Evolutionary conservation across 2,113 vertebrate species (phyloP).

Genomic region (Riparia riparia): DNA sequence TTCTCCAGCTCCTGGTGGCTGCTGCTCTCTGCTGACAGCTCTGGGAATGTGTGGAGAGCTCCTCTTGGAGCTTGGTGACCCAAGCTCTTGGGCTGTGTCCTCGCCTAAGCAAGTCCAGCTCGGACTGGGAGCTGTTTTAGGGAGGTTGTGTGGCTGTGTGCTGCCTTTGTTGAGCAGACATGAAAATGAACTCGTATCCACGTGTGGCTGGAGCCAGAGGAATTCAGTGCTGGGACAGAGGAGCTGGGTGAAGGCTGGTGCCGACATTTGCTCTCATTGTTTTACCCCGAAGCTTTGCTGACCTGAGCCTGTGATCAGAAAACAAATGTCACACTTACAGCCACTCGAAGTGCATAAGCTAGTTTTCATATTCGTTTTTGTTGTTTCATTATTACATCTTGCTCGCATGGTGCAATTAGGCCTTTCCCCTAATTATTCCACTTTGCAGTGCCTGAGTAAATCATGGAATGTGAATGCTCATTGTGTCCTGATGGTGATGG

Average conservation of each 20-base stretch:
- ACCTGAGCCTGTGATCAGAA: neutral
- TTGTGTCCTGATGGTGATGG: neutral
- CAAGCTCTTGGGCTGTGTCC: neutral
- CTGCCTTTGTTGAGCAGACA: neutral
- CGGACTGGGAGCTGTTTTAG: neutral
- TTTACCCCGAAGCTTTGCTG: neutral
- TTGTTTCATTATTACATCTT: neutral
- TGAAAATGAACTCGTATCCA: neutral
- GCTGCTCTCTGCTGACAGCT: slow-evolving; percentile 61
- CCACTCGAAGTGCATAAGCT: neutral
- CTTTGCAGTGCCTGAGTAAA: neutral
- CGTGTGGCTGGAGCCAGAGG: neutral
- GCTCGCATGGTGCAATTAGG: neutral
- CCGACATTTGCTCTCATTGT: neutral
- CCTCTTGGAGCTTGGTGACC: neutral
- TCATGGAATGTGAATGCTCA: neutral
- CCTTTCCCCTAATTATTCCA: neutral
- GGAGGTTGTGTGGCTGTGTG: neutral
- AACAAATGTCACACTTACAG: neutral
- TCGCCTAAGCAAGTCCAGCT: neutral
- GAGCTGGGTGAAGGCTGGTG: neutral
- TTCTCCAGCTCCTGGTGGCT: neutral
- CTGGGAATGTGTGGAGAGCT: neutral
- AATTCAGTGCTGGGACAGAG: accelerated
- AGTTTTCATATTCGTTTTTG: neutral